Conservation (phyloP, 1,140 invertebrate species). For the Heliconius hermathena region DNA sequence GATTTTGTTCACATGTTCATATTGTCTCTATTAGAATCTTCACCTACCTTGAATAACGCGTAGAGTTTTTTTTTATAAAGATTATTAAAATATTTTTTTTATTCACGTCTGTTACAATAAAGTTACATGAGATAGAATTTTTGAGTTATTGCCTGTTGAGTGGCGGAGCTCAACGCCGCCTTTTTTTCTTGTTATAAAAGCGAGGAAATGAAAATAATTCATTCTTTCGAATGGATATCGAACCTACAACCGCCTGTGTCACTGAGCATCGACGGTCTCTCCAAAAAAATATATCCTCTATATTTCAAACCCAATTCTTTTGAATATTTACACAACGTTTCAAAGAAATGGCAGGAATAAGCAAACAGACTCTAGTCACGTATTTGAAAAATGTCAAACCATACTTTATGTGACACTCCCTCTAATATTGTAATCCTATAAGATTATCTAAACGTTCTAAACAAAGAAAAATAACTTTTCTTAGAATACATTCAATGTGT, state of each 20-base stretch:
- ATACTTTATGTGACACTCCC: constrained; percentile 53
- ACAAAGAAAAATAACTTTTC: constrained; percentile 54
- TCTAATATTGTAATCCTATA: constrained; percentile 66
- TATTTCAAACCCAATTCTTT: neutral
- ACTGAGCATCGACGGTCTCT: no score
- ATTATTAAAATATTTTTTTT: no score
- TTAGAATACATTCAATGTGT: constrained; percentile 45
- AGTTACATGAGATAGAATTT: no score
- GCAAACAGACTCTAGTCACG: constrained; percentile 31
- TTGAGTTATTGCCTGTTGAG: no score
- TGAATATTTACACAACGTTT: constrained; percentile 4
- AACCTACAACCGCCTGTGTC: no score
- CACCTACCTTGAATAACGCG: constrained; percentile 15
- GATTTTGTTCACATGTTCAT: constrained; percentile 47
- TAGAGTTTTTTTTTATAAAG: neutral
- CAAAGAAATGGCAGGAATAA: constrained; percentile 23
- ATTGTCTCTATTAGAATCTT: constrained; percentile 39
- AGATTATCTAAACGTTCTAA: constrained; percentile 52
- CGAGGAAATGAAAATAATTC: no score
- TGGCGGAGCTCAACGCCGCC: no score
- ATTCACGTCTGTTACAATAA: no score
- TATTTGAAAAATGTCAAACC: constrained; percentile 59
- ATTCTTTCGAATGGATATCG: no score
- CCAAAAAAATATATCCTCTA: no score
- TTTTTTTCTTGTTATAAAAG: no score